Percentiles rank a stretch among this genome's conserved stretches.
Evolutionary conservation across 2,888 invertebrate species (phyloP).

Genomic region (Dryomyza anilis): DNA sequence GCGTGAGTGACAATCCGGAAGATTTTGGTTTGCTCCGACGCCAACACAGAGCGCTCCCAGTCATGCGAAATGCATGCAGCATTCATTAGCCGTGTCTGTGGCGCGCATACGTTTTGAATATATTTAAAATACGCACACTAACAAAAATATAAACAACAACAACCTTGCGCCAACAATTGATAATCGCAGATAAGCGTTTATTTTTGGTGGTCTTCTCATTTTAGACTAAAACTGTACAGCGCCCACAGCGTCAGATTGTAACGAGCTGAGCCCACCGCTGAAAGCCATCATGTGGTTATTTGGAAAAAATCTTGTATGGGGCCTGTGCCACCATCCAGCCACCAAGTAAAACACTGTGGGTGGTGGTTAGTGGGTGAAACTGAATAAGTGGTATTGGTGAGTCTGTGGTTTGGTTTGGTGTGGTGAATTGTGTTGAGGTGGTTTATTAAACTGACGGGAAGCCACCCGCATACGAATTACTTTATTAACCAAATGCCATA

Average conservation of each 20-base stretch:
- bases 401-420: slow-evolving; percentile 5
- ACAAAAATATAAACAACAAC: too few relatives aligned
- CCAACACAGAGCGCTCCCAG: not conserved
- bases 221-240: not conserved
- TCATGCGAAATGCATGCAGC: not conserved
- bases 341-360: not conserved
- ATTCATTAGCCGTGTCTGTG: not conserved
- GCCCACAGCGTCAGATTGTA: not conserved
- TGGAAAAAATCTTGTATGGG: not conserved
- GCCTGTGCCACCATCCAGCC: not conserved
- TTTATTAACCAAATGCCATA: slow-evolving; percentile 53
- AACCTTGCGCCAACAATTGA: too few relatives aligned
- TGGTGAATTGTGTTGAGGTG: not conserved
- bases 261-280: not conserved
- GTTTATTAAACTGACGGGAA: slow-evolving; percentile 17
- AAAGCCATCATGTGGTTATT: slow-evolving; percentile 22
- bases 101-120: slow-evolving; percentile 11
- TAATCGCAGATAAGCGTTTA: slow-evolving; percentile 7
- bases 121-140: slow-evolving; percentile 4
- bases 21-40: slow-evolving; percentile 11
- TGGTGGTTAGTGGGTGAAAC: not conserved
- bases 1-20: slow-evolving; percentile 14
- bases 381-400: not conserved
- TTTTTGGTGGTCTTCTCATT: not conserved
- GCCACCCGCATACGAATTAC: slow-evolving; percentile 53